phyloP scores from a whole-genome alignment of 2,113 vertebrate species.

The Xenopus laevis region DNA sequence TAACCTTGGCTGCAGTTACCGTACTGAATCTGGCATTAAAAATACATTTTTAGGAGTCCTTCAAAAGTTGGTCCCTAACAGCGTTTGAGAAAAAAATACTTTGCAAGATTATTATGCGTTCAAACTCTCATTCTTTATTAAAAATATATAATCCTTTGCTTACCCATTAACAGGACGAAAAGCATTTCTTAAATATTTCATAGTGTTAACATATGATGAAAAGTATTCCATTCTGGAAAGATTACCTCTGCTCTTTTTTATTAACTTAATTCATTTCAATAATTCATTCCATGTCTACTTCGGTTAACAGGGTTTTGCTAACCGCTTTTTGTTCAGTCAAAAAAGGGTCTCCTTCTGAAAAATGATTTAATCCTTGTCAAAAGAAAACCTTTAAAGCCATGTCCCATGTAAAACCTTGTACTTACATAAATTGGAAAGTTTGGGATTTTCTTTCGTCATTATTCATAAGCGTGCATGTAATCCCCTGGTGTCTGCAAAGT shows the following conservation, averaged over 20 bases:
- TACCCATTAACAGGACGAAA: conserved; percentile 10
- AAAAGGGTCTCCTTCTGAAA: not conserved
- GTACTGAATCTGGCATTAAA: too few species aligned
- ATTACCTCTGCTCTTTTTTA: conserved; percentile 6
- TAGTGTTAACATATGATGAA: not conserved
- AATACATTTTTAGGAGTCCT: too few species aligned
- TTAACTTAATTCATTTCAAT: conserved; percentile 19
- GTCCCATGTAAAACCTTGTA: not conserved
- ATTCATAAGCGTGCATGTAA: too few species aligned
- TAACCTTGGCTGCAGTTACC: too few species aligned
- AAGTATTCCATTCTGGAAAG: conserved; percentile 2
- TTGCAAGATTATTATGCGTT: not conserved
- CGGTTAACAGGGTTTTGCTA: not conserved
- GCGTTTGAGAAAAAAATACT: not conserved
- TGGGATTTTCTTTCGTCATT: too few species aligned
- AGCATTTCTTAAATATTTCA: conserved; percentile 8
- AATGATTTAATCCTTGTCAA: not conserved
- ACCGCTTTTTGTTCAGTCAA: not conserved
- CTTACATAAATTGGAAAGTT: too few species aligned
- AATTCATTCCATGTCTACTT: conserved; percentile 19
- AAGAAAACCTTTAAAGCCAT: not conserved
- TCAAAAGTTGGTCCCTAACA: too few species aligned
- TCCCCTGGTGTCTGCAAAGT: too few species aligned
- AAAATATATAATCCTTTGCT: not conserved
- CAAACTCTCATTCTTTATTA: not conserved